Percentiles rank a stretch among this genome's conserved stretches.
These are phyloP conservation scores for Limulus polyphemus DNA, from an alignment of 2,888 invertebrate genomes.

Conservation along the genomic window DNA sequence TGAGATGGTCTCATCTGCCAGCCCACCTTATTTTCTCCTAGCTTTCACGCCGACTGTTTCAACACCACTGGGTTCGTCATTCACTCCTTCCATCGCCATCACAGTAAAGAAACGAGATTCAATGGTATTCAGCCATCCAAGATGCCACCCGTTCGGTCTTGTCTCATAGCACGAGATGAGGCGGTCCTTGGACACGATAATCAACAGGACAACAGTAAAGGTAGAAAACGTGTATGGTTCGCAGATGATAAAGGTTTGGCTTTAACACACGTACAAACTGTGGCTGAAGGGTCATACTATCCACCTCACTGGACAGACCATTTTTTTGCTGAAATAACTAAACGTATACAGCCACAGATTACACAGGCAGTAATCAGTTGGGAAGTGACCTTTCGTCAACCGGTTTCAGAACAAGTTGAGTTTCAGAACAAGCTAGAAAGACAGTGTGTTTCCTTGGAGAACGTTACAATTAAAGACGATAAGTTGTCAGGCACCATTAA, in stretches of 20 bases:
- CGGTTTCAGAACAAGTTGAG: conserved; percentile 79
- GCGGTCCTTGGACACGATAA: conserved; percentile 2
- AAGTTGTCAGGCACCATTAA: conserved; percentile 80
- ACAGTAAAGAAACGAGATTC: no score
- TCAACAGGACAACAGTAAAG: conserved; percentile 10
- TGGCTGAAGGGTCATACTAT: conserved; percentile 82
- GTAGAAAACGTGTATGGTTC: conserved; percentile 72
- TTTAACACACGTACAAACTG: conserved; percentile 58
- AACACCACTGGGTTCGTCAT: no score
- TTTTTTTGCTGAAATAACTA: conserved; percentile 51
- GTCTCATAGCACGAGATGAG: background rate
- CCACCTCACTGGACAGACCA: conserved; percentile 70
- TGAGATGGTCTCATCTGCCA: conserved; percentile 31
- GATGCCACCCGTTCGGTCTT: conserved; percentile 44
- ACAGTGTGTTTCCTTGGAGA: conserved; percentile 71
- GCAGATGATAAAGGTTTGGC: conserved; percentile 77
- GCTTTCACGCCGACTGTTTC: no score
- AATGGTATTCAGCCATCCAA: no score
- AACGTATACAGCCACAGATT: no score
- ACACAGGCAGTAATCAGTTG: conserved; percentile 39
- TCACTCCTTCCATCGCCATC: no score
- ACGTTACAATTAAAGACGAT: conserved; percentile 73
- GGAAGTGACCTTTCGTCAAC: conserved; percentile 74
- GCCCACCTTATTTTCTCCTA: conserved; percentile 49
- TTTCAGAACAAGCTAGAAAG: conserved; percentile 68